phyloP scores from a whole-genome alignment of 2,888 invertebrate genomes.

The Andrena trimmerana region DNA sequence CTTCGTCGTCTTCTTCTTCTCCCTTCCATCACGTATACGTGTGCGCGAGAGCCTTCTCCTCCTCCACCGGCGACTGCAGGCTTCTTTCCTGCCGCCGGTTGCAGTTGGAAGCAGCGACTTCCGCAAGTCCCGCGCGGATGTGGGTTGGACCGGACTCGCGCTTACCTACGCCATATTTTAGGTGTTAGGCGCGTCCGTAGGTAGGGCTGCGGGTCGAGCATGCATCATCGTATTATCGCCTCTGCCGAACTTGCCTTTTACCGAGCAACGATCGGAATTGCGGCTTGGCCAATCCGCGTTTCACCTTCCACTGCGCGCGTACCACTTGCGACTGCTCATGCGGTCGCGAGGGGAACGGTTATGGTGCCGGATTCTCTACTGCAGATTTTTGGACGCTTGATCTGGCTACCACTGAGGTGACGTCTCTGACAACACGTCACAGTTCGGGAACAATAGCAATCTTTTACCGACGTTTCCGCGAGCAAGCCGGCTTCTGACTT shows the following conservation, averaged over 20 bases:
- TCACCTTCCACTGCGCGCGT: background rate
- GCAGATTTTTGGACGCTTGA: too few species aligned
- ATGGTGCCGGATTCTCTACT: too few species aligned
- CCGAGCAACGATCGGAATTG: slow-evolving; percentile 24
- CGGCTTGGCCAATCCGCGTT: background rate
- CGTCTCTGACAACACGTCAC: background rate
- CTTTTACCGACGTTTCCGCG: background rate
- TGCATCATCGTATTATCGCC: slow-evolving; percentile 72
- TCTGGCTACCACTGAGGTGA: too few species aligned
- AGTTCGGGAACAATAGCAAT: slow-evolving; percentile 1
- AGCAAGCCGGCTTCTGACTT: background rate
- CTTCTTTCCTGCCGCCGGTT: slow-evolving; percentile 70
- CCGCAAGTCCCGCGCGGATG: slow-evolving; percentile 75
- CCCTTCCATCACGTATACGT: background rate
- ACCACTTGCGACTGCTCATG: background rate
- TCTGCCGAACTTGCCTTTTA: slow-evolving; percentile 47
- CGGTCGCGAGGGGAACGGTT: background rate
- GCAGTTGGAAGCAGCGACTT: slow-evolving; percentile 77
- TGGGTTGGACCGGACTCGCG: slow-evolving; percentile 78
- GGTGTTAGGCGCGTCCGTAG: slow-evolving; percentile 67
- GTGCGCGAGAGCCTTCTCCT: background rate
- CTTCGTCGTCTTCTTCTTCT: slow-evolving; percentile 34
- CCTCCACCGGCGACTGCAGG: slow-evolving; percentile 56
- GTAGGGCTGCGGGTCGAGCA: slow-evolving; percentile 57
- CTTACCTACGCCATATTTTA: slow-evolving; percentile 77